Conservation (phyloP, 2,888 invertebrate species). For the Ophioninae sp. region DNA sequence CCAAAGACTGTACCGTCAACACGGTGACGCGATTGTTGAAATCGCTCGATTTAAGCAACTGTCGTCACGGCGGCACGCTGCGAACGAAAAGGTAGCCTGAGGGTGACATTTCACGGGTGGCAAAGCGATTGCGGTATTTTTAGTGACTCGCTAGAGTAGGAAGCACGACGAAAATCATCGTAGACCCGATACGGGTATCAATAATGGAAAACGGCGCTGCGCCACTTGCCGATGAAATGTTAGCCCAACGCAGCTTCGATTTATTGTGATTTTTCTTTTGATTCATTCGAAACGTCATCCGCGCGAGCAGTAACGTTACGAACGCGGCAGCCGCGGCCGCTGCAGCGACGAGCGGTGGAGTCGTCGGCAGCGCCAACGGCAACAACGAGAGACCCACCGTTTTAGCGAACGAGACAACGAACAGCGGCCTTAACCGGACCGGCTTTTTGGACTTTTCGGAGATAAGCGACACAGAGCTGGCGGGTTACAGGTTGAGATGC, state of each 20-base stretch:
- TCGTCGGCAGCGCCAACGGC: slow-evolving; percentile 11
- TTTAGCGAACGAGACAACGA: slow-evolving; percentile 69
- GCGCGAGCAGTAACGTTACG: slow-evolving; percentile 70
- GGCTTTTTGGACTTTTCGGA: slow-evolving; percentile 83
- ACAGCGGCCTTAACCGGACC: slow-evolving; percentile 67
- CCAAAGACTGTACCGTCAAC: neutral
- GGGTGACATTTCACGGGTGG: neutral
- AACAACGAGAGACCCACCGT: slow-evolving; percentile 71
- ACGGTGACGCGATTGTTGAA: neutral
- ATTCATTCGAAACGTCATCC: slow-evolving; percentile 26
- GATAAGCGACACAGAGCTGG: slow-evolving; percentile 85
- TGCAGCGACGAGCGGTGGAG: slow-evolving; percentile 44
- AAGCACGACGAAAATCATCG: neutral
- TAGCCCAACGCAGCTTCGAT: neutral
- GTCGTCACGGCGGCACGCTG: neutral
- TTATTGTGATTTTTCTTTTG: slow-evolving; percentile 7
- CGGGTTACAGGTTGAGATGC: slow-evolving; percentile 83
- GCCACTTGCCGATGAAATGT: neutral
- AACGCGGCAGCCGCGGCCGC: slow-evolving; percentile 66
- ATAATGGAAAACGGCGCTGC: neutral
- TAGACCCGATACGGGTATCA: neutral
- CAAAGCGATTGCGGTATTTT: neutral
- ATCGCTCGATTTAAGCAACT: neutral
- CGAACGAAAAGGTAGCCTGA: neutral
- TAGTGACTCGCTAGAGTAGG: neutral